Conservation (phyloP, 2,797 vertebrate genomes). For the Acridotheres tristis region DNA sequence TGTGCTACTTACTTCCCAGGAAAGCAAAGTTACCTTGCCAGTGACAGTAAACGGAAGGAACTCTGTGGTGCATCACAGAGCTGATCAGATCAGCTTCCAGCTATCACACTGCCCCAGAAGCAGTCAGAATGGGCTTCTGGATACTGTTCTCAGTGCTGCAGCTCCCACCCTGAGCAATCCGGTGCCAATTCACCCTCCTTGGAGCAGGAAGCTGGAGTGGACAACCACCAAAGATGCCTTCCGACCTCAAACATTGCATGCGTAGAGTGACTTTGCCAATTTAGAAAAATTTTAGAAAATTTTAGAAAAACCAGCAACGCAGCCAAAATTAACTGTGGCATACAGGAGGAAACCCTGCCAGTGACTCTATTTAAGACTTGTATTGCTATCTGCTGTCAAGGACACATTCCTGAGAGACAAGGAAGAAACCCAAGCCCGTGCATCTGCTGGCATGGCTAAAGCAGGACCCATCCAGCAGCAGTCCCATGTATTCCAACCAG, state of each 20-base stretch:
- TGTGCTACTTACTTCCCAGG: neutral
- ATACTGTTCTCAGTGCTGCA: neutral
- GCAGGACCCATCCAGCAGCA: neutral
- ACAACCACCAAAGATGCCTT: neutral
- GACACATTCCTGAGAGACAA: neutral
- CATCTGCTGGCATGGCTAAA: neutral
- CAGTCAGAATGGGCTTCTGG: neutral
- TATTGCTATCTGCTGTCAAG: neutral
- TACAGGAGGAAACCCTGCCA: neutral
- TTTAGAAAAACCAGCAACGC: neutral
- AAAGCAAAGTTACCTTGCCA: neutral
- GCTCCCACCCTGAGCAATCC: neutral
- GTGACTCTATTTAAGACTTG: neutral
- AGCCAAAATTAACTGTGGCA: neutral
- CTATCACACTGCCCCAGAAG: neutral
- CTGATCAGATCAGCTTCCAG: neutral
- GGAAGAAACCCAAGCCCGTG: neutral
- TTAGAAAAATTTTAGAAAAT: neutral
- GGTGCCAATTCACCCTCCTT: neutral
- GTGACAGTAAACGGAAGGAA: neutral
- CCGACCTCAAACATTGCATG: neutral
- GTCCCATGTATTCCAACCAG: neutral
- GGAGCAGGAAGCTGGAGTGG: neutral
- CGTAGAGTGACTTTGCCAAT: neutral
- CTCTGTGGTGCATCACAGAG: neutral